Base-by-base conservation (phyloP, 1,140 invertebrate genomes). In the Andricus grossulariae region DNA sequence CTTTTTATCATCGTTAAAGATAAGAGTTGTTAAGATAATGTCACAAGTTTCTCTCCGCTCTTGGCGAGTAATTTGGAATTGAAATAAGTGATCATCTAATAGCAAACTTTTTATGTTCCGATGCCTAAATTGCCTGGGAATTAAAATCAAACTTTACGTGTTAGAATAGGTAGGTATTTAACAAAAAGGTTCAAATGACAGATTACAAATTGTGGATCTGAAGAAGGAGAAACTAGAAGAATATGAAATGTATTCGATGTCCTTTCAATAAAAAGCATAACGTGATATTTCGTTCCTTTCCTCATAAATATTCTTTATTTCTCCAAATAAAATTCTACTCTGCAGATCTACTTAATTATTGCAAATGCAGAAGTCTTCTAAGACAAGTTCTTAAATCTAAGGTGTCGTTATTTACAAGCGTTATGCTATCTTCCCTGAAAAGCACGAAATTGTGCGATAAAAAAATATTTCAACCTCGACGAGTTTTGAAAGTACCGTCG, bases 251-350 rank as follows among this genome's bases (percentile, higher is more conserved):
- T 66, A 66, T 66, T 66, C 70, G 39, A 72, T 73, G 71, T 73
- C 66, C 39, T 73, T 73, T 73, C 19, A 77, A 77, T 73, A 77
- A 76, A 76, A 76, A 71, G 39, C 51, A 32, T 74, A 74, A 74
- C 73, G 50, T 60, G 60, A 66, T 39, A 66, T 66, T n/a, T 66
- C 25, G 16, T 32, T 66, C 45, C 32, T 32, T 25, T 8, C 10
- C 7, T 55, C 16, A 18, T 18, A 18, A 55, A 55, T 55, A 18
- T 55, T 6, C 13, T 25, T 21, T 25, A 21, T 21, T 21, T 60
- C 11, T 25, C 4, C 32, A 32, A 32, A 13, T 60, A 18, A 10
- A 21, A 55, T 19, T 55, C 19, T 18, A 55, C 18, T 45, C 8
- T 45, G 39, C 39, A 45, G 8, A 45, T 45, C 39, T 45, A 45